Evolutionary conservation across 2,888 invertebrate genomes (phyloP).

Genomic region (Leptopilina syphax): DNA sequence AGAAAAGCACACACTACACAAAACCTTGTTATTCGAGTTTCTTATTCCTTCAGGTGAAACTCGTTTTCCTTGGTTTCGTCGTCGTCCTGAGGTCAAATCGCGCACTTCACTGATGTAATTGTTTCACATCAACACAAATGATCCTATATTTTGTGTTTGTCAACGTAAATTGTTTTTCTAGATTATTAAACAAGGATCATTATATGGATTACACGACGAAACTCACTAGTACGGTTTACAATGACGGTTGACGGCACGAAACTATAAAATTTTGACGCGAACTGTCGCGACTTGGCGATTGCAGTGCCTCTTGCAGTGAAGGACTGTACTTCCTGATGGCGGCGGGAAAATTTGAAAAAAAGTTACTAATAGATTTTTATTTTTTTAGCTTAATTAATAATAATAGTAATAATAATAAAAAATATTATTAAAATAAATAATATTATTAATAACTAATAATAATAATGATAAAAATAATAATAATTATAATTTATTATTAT

Average conservation of each 20-base stretch:
- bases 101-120: neutral
- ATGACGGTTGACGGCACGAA: constrained; percentile 1
- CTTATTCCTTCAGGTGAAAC: constrained; percentile 22
- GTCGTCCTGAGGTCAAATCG: neutral
- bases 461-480: neutral
- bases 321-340: neutral
- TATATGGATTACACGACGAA: neutral
- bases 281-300: neutral
- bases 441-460: no score
- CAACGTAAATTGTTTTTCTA: constrained; percentile 16
- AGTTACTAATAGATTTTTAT: neutral
- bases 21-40: neutral
- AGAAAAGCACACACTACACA: neutral
- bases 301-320: neutral
- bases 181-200: constrained; percentile 1
- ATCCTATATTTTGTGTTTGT: neutral
- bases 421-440: no score
- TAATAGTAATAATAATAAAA: no score
- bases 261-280: neutral
- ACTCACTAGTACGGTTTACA: neutral
- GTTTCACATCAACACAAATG: constrained; percentile 10
- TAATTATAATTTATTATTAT: no score
- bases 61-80: constrained; percentile 11
- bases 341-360: constrained; percentile 13
- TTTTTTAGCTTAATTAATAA: no score